phyloP scores from a whole-genome alignment of 2,113 vertebrate species.

The Paratilapia polleni region DNA sequence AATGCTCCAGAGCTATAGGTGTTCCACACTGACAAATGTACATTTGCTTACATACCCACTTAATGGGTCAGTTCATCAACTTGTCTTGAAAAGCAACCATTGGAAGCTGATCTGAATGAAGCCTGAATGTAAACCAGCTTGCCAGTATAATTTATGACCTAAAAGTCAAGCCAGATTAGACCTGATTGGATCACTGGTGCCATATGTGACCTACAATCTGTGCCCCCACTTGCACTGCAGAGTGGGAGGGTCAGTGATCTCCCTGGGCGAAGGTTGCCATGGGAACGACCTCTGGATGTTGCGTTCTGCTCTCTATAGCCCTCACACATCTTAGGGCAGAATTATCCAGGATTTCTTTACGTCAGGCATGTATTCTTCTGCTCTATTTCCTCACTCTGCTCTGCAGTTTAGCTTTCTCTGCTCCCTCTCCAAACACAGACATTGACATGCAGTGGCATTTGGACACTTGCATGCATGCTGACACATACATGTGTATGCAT shows the following conservation, averaged over 20 bases:
- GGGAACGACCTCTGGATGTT: constrained; percentile 82
- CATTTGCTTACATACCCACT: constrained; percentile 55
- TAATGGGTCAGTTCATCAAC: constrained; percentile 56
- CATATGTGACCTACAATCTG: constrained; percentile 86
- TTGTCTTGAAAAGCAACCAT: constrained; percentile 48
- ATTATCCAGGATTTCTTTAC: constrained; percentile 74
- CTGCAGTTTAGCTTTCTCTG: constrained; percentile 44
- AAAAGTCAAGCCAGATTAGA: constrained; percentile 81
- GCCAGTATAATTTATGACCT: constrained; percentile 77
- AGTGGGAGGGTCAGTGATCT: constrained; percentile 79
- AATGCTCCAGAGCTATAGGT: constrained; percentile 13
- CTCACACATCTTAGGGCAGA: constrained; percentile 70
- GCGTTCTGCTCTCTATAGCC: constrained; percentile 55
- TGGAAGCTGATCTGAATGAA: constrained; percentile 56
- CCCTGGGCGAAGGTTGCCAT: constrained; percentile 82
- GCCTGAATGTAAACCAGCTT: constrained; percentile 67
- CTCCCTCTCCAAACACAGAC: constrained; percentile 19
- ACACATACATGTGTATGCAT: background rate
- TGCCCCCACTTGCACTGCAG: constrained; percentile 63
- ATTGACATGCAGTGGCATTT: constrained; percentile 37
- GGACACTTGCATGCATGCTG: constrained; percentile 5
- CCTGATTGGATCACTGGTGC: constrained; percentile 81
- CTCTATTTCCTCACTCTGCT: constrained; percentile 77
- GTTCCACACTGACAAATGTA: constrained; percentile 12
- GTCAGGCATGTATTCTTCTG: constrained; percentile 72